These are phyloP conservation scores for Nasonia giraulti DNA, from an alignment of 1,140 invertebrate species.

Conservation along the genomic window DNA sequence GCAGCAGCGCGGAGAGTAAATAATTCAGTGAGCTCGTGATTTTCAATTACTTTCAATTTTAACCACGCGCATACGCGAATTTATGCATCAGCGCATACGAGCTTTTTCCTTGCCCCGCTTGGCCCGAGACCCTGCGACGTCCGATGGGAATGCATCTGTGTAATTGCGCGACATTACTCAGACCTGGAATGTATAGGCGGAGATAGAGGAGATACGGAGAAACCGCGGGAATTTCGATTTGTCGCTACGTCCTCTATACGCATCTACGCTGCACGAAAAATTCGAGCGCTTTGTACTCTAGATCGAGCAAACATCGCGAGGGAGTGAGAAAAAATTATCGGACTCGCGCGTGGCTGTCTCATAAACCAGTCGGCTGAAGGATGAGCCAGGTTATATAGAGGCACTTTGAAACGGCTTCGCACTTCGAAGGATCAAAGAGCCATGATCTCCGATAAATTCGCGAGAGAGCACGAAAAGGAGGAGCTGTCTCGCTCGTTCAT, in stretches of 20 bases:
- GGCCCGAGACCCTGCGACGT: background rate
- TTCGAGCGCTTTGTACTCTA: background rate
- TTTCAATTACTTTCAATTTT: background rate
- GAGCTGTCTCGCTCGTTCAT: background rate
- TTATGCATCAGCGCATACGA: background rate
- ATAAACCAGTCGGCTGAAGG: background rate
- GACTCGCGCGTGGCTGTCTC: background rate
- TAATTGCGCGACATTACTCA: constrained; percentile 38
- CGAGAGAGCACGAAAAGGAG: background rate
- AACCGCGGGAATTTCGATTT: constrained; percentile 15
- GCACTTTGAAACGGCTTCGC: background rate
- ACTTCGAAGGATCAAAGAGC: background rate
- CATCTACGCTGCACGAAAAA: background rate
- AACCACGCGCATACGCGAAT: background rate
- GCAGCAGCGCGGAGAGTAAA: background rate
- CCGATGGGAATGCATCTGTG: constrained; percentile 40
- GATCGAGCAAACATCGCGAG: background rate
- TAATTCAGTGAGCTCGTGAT: background rate
- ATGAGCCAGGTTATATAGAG: background rate
- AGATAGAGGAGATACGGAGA: background rate
- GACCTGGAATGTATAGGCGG: background rate
- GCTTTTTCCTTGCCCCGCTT: background rate
- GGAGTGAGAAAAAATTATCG: background rate
- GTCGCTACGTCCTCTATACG: background rate
- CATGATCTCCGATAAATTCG: background rate